Conservation (phyloP, 2,113 vertebrate genomes). For the Neodontobutis hainanensis region DNA sequence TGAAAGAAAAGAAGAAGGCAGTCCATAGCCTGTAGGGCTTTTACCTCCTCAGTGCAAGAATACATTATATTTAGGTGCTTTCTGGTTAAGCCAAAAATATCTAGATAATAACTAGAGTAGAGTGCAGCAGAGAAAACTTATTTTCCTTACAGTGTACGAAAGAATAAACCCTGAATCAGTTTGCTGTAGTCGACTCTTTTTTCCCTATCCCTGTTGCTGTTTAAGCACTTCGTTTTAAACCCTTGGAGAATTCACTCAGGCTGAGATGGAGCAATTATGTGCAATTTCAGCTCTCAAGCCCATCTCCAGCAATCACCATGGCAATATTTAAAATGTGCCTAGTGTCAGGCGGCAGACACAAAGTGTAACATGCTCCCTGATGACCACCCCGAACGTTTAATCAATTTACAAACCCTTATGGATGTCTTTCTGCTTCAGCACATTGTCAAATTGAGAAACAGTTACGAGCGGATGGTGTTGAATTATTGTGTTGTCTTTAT, state of each 20-base stretch:
- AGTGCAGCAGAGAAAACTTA: not conserved
- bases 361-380: conserved; percentile 44
- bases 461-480: conserved; percentile 18
- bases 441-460: conserved; percentile 16
- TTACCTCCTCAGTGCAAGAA: not conserved
- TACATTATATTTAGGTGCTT: not conserved
- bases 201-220: conserved; percentile 33
- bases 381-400: conserved; percentile 33
- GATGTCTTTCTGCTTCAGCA: conserved; percentile 6
- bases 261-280: conserved; percentile 75
- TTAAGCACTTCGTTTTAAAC: conserved; percentile 55
- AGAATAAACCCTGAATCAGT: conserved; percentile 30
- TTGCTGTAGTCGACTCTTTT: conserved; percentile 30
- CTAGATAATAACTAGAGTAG: not conserved
- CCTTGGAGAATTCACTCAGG: conserved; percentile 64
- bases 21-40: too few species aligned
- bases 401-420: conserved; percentile 28
- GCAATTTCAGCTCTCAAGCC: conserved; percentile 76
- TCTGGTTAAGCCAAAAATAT: not conserved
- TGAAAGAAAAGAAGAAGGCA: too few species aligned
- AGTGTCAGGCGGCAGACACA: conserved; percentile 58
- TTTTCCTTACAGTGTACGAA: not conserved
- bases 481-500: conserved; percentile 23
- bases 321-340: conserved; percentile 76
- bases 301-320: conserved; percentile 79